Evolutionary conservation across 2,113 vertebrate genomes (phyloP), one percentile per base, ranked within the genome.

Genomic region (Nothoprocta perdicaria): DNA sequence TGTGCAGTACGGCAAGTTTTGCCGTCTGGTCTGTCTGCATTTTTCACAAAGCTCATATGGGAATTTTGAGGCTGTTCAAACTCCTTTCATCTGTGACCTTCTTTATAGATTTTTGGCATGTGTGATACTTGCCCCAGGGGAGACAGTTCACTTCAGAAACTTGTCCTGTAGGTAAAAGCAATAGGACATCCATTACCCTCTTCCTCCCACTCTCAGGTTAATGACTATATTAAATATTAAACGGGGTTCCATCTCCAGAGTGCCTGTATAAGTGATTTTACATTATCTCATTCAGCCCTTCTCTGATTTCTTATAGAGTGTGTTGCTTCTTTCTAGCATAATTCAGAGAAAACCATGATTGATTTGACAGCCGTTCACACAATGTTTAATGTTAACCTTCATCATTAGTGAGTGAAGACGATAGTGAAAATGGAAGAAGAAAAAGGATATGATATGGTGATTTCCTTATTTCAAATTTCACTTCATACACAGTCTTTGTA

Each of bases 221-320:
- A 98, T 98, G 96, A 97, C 97, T 94, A 77, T 94, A 97, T 98
- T 97, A 98, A 98, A 97, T 98, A 98, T 98, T 98, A 96, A 98
- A 95, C 0, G 3, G 83, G 91, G 91, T 97, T 97, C 95, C 46
- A 81, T 97, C 97, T 97, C 95, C 84, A 95, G 95, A 95, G 95
- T 96, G 95, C 92, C 89, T 95, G 45, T 90, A 76, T 97, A 96
- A 98, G 97, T 97, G 96, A 97, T 97, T 97, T 97, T 96, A 96
- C 95, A 97, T 97, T 97, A 98, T 97, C 96, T 97, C 97, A 96
- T 97, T 94, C 96, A 96, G 63, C 48, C 72, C 69, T 86, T 93
- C 96, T 97, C 96, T 97, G 96, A 98, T 98, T 97, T 97, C 96
- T 96, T 96, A 95, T 93, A 96, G 97, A 98, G 95, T 92, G 95